phyloP scores from a whole-genome alignment of 2,888 invertebrate species.

The Zeuzera pyrina region DNA sequence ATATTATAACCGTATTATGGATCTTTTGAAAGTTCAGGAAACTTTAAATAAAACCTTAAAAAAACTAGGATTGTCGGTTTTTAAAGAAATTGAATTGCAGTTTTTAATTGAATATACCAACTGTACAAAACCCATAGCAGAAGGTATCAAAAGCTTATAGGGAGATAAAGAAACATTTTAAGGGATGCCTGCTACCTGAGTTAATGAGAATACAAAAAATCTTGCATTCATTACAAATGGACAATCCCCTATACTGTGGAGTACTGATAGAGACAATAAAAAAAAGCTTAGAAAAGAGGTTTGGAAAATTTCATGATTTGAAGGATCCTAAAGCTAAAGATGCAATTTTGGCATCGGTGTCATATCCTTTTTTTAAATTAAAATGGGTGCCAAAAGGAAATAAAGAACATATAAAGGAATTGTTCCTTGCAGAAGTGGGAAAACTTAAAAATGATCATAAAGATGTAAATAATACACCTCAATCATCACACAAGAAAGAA shows the following conservation, averaged over 20 bases:
- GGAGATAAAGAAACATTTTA: background rate
- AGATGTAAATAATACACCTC: background rate
- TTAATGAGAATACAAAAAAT: background rate
- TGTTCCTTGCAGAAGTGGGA: background rate
- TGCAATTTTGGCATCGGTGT: background rate
- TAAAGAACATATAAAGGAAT: background rate
- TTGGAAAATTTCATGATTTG: background rate
- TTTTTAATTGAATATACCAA: background rate
- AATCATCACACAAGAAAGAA: background rate
- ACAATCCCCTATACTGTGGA: no score
- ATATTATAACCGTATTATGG: background rate
- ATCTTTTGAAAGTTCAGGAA: background rate
- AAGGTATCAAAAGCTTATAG: background rate
- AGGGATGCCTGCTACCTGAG: background rate
- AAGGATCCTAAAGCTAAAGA: background rate
- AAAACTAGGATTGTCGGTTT: background rate
- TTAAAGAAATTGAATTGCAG: background rate
- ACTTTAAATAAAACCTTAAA: background rate
- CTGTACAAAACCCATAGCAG: background rate
- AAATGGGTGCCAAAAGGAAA: no score
- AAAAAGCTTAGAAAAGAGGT: no score
- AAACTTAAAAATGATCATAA: background rate
- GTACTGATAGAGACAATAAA: no score
- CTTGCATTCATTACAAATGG: background rate
- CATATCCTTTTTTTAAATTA: background rate